Base-by-base conservation (phyloP, 2,797 vertebrate genomes). In the Sebastes steindachneri region DNA sequence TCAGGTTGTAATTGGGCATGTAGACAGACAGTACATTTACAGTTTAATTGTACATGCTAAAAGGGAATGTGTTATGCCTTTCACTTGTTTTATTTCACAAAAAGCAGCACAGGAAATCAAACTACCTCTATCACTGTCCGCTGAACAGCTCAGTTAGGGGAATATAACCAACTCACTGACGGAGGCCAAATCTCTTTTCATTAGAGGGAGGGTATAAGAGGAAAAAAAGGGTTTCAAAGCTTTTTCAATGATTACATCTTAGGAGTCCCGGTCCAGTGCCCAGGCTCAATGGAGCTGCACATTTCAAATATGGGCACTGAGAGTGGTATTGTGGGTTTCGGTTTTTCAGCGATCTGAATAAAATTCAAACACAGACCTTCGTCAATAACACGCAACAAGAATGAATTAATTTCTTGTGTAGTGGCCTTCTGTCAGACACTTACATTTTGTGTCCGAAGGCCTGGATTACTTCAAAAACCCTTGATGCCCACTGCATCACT, bases 191-290 rank as follows among this genome's bases (percentile, higher is more conserved):
- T 80, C 48, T 75, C 54, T 70, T 86, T 80, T 85, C 51, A 86
- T 76, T 69, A 75, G 64, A 51, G 48, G 8, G 48, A 51, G 8
- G 51, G 26, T 72, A 75, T 62, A 31, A 29, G 28, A 21, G 12
- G 9, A 21, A 67, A 82, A 67, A 70, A 55, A 41, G 68, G 29
- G 75, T 59, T 79, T 45, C 9, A 41, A 79, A 69, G 54, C 55
- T 68, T 78, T 70, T 82, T 64, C 68, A 68, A 55, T 63, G 79
- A 84, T 84, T 68, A 77, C 64, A 80, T 88, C 45, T 79, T 41
- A 33, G 33, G 75, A 45, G 68, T 77, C 55, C 17, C n/a, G 48
- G 41, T 75, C 26, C 75, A 75, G 45, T 70, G 64, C 45, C 9
- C 70, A 83, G 69, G 72, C 68, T 79, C 66, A 79, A 33, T 74